A percentile compares a stretch with the other conserved stretches of the same genome.
These are phyloP conservation scores for Pseudanteris insignis DNA, from an alignment of 2,888 invertebrate species.

Conservation along the genomic window DNA sequence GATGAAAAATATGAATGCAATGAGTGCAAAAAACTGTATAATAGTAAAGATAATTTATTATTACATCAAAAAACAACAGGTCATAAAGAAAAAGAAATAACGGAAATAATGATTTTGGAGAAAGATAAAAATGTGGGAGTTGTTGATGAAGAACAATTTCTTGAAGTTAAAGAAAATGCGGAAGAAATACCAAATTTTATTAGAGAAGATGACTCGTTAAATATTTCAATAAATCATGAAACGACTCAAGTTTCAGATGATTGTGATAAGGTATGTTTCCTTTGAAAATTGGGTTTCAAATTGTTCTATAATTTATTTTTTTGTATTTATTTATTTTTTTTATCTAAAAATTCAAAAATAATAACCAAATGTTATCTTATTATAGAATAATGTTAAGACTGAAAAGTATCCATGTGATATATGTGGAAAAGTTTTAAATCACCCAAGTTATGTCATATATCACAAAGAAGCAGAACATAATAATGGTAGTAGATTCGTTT, in stretches of 20 bases:
- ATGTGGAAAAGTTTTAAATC: constrained; percentile 76
- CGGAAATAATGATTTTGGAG: constrained; percentile 54
- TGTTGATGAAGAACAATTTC: constrained; percentile 1
- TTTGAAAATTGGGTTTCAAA: neutral
- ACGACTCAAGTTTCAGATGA: constrained; percentile 63
- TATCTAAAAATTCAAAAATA: too few species aligned
- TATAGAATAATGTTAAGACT: constrained; percentile 62
- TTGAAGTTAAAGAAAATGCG: constrained; percentile 1
- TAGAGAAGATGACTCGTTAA: neutral
- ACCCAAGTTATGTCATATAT: constrained; percentile 79
- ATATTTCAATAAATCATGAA: neutral
- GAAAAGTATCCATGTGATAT: constrained; percentile 73
- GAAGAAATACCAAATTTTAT: neutral
- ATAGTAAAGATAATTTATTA: constrained; percentile 68
- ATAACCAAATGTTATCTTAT: too few species aligned
- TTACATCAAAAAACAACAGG: constrained; percentile 70
- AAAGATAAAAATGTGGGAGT: constrained; percentile 13
- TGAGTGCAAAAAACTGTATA: constrained; percentile 68
- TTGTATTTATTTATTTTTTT: too few species aligned
- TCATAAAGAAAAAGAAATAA: constrained; percentile 69
- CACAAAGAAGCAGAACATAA: constrained; percentile 78
- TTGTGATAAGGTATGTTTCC: constrained; percentile 20
- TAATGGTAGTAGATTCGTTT: constrained; percentile 75
- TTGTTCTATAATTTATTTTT: neutral
- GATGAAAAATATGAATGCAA: constrained; percentile 72